Evolutionary conservation across 2,797 vertebrate species (phyloP), one percentile per base, ranked within the genome.

Genomic region (Vireo griseus): DNA sequence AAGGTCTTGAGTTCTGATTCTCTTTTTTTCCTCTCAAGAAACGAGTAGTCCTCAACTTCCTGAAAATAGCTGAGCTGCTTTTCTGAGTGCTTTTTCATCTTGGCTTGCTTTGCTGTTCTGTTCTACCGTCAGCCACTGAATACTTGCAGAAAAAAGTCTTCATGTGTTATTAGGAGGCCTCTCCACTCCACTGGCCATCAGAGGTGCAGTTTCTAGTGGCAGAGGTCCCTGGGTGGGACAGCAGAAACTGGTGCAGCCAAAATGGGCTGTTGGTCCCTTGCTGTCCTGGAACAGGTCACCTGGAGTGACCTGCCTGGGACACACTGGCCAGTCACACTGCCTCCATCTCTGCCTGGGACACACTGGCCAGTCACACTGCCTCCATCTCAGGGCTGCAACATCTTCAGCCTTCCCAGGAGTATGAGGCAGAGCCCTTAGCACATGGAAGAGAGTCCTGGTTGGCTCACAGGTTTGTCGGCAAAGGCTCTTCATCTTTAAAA

Each of bases 21-120:
- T 73, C 29, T 50, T 81, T 67, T 90, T 45, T 85, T 81, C 13
- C 22, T 35, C 35, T 81, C n/a, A 79, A 88, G 68, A 93, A 90
- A 79, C 1, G 0, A 81, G 24, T 67, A 75, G 28, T 82, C 42
- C 68, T 71, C 54, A 67, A 0, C 44, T 68, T 72, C n/a, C 44
- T 75, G 44, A 81, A 74, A 59, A 65, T 13, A 35, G 11, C 33
- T 3, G 11, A 86, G 48, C 61, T 82, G 58, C 48, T 80, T 90
- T 91, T 92, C 37, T 84, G 37, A 2, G 1, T 69, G n/a, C 11
- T 65, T 92, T 74, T 68, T 72, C 57, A 58, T 90, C 9, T 13
- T 62, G 59, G n/a, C 54, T 88, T 40, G 6, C 28, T 87, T 86
- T 78, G 24, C 72, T 77, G 14, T 62, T 37, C 73, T 69, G 17